phyloP scores from a whole-genome alignment of 53 echinoderm and acorn worm genomes.

The Henricia sp. region DNA sequence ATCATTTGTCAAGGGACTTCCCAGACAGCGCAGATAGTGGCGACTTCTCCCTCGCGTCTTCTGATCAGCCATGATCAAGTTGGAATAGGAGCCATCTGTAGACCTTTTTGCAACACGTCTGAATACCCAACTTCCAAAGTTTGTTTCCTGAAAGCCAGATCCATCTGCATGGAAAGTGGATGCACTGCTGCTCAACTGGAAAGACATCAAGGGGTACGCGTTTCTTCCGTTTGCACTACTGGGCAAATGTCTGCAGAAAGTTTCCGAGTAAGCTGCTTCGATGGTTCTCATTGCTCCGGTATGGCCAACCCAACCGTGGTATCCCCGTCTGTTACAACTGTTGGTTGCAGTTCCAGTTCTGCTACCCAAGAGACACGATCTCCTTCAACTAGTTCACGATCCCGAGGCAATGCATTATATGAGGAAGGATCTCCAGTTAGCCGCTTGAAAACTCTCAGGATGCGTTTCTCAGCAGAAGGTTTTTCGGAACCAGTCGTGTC shows the following conservation, averaged over 20 bases:
- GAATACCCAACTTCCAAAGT: neutral
- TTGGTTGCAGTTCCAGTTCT: neutral
- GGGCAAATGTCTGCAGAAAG: neutral
- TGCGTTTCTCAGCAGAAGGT: neutral
- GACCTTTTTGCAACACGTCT: too few species aligned
- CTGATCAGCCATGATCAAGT: too few species aligned
- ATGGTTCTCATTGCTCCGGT: slow-evolving; percentile 14
- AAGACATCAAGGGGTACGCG: slow-evolving; percentile 1
- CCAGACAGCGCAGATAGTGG: too few species aligned
- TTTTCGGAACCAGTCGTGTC: neutral
- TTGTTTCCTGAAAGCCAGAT: neutral
- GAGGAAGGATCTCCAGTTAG: slow-evolving; percentile 6
- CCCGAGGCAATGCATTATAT: neutral
- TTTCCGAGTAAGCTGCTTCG: neutral
- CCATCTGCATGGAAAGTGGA: too few species aligned
- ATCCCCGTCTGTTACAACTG: neutral
- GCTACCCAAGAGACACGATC: neutral
- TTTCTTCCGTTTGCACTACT: slow-evolving; percentile 20
- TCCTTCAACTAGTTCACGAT: neutral
- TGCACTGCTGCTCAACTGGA: too few species aligned
- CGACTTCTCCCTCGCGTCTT: neutral
- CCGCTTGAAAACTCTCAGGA: slow-evolving; percentile 34
- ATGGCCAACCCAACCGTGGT: slow-evolving; percentile 37
- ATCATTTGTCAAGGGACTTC: too few species aligned
- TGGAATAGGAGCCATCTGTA: too few species aligned